Percentiles rank a stretch among this genome's conserved stretches.
These are phyloP conservation scores for Semnornis frantzii DNA, from an alignment of 2,113 vertebrate genomes.

Conservation along the genomic window DNA sequence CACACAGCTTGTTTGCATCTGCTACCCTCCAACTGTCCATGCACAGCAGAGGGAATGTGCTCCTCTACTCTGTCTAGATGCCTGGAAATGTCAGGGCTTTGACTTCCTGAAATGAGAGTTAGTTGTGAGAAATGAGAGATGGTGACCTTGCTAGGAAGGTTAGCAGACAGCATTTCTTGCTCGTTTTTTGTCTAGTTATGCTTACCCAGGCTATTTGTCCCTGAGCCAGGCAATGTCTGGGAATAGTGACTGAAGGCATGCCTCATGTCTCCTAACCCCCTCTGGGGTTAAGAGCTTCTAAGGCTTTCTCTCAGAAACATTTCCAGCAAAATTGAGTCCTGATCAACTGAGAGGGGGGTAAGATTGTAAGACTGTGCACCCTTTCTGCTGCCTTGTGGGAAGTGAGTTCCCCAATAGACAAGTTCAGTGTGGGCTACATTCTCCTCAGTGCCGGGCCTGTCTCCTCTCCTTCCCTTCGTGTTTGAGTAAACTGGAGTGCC, in stretches of 20 bases:
- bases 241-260: background rate
- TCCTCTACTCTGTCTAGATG: background rate
- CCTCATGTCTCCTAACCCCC: background rate
- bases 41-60: fast-evolving
- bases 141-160: background rate
- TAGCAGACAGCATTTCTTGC: background rate
- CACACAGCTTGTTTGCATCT: background rate
- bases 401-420: background rate
- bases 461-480: background rate
- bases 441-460: background rate
- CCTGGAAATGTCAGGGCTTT: background rate
- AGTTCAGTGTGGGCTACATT: background rate
- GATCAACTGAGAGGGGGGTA: background rate
- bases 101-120: background rate
- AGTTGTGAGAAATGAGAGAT: background rate
- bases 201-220: background rate
- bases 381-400: background rate
- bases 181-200: background rate
- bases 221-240: background rate
- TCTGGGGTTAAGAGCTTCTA: background rate
- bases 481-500: background rate
- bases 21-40: background rate
- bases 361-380: background rate
- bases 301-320: background rate
- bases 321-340: background rate